Evolutionary conservation across 2,113 vertebrate genomes (phyloP).

Genomic region (Neogale vison): DNA sequence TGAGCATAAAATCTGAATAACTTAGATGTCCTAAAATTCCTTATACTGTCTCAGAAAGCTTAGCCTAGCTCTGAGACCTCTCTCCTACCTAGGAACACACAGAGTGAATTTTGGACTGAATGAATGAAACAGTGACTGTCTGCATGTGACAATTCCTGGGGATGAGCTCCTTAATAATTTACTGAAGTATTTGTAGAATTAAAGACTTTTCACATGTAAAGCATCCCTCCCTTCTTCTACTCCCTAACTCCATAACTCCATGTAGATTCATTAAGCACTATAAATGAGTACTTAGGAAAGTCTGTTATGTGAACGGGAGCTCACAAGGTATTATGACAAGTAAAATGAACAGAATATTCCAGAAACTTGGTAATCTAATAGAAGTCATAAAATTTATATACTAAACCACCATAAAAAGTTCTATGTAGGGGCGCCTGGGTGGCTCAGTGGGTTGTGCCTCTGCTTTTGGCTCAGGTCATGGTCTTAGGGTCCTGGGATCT

Average conservation of each 20-base stretch:
- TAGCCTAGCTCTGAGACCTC: background rate
- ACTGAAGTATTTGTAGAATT: background rate
- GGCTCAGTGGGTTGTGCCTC: no score
- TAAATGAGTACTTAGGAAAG: background rate
- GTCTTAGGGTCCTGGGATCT: no score
- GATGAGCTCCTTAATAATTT: background rate
- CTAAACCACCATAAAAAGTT: background rate
- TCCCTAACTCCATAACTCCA: background rate
- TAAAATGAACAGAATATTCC: background rate
- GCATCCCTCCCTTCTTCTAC: background rate
- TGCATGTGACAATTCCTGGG: background rate
- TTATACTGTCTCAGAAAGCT: background rate
- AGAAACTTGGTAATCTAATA: background rate
- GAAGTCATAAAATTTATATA: background rate
- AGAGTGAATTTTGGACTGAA: background rate
- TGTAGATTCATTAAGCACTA: background rate
- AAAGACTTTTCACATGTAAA: background rate
- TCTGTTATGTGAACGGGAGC: background rate
- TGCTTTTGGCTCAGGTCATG: no score
- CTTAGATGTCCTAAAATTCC: background rate
- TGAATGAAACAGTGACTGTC: background rate
- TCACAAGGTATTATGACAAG: background rate
- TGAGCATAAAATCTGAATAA: slow-evolving; percentile 47
- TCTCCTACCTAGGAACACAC: background rate
- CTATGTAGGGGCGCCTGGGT: background rate